phyloP scores from a whole-genome alignment of 1,140 invertebrate species.

The Sarcophaga bullata region DNA sequence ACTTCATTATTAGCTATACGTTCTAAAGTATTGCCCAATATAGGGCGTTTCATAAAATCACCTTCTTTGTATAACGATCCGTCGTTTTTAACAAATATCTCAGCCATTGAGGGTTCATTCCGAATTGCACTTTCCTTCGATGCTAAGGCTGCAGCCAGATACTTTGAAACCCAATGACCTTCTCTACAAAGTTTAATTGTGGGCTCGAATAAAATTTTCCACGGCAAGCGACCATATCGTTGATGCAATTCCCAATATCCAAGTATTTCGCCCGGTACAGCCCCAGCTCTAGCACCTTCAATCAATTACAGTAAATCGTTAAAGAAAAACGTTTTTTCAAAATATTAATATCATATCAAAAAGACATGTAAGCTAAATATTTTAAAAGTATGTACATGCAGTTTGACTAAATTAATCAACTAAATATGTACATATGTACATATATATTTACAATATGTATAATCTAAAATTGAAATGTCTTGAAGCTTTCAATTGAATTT shows the following conservation, averaged over 20 bases:
- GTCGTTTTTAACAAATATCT: constrained; percentile 75
- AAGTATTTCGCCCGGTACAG: constrained; percentile 89
- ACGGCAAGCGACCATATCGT: constrained; percentile 81
- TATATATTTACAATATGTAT: no score
- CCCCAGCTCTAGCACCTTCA: constrained; percentile 78
- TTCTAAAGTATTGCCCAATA: constrained; percentile 78
- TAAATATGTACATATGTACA: no score
- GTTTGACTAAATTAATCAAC: neutral
- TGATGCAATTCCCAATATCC: constrained; percentile 87
- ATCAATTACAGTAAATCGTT: constrained; percentile 11
- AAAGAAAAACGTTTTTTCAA: neutral
- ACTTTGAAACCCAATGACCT: constrained; percentile 78
- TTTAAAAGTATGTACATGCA: neutral
- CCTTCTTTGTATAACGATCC: constrained; percentile 73
- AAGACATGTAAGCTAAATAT: no score
- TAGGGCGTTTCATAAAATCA: constrained; percentile 75
- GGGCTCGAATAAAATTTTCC: constrained; percentile 83
- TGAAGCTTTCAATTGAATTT: no score
- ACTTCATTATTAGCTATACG: constrained; percentile 76
- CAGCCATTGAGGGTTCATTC: constrained; percentile 70
- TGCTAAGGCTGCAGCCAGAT: constrained; percentile 74
- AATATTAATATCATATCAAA: no score
- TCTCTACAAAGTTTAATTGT: constrained; percentile 78
- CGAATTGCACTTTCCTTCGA: constrained; percentile 69
- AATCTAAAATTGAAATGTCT: no score